phyloP scores from a whole-genome alignment of 2,797 vertebrate species.

The Paratrypauchen microcephalus region DNA sequence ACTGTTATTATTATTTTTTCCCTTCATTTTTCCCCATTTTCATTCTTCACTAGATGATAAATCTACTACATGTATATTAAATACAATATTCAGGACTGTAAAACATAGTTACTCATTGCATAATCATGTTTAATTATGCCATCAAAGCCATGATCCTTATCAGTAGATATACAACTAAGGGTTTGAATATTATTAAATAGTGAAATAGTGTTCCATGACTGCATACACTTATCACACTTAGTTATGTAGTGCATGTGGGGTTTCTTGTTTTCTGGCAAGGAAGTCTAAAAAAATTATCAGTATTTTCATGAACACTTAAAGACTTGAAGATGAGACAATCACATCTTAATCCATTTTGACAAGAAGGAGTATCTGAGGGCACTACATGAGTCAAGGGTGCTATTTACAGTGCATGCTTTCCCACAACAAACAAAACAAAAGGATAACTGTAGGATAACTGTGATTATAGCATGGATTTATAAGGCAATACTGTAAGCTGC shows the following conservation, averaged over 20 bases:
- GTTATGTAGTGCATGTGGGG: not conserved
- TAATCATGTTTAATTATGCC: too few relatives aligned
- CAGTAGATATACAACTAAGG: too few relatives aligned
- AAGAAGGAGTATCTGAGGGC: constrained; percentile 39
- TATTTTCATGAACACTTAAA: not conserved
- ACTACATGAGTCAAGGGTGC: constrained; percentile 40
- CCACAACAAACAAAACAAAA: constrained; percentile 6
- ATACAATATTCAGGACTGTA: not conserved
- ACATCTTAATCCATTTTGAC: constrained; percentile 46
- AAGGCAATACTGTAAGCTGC: not conserved
- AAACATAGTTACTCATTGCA: not conserved
- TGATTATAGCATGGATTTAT: not conserved
- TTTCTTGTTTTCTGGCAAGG: not conserved
- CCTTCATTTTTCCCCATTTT: too few relatives aligned
- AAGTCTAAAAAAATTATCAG: not conserved
- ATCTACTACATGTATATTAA: too few relatives aligned
- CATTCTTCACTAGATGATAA: too few relatives aligned
- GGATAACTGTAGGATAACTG: not conserved
- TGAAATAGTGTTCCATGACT: not conserved
- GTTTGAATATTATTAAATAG: not conserved
- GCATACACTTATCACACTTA: not conserved
- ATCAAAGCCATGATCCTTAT: too few relatives aligned
- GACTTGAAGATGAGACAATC: constrained; percentile 2
- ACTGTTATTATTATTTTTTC: too few relatives aligned
- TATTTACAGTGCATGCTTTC: constrained; percentile 42